Base-by-base conservation (phyloP, 2,888 invertebrate species). In the Leucoptera coffeella region DNA sequence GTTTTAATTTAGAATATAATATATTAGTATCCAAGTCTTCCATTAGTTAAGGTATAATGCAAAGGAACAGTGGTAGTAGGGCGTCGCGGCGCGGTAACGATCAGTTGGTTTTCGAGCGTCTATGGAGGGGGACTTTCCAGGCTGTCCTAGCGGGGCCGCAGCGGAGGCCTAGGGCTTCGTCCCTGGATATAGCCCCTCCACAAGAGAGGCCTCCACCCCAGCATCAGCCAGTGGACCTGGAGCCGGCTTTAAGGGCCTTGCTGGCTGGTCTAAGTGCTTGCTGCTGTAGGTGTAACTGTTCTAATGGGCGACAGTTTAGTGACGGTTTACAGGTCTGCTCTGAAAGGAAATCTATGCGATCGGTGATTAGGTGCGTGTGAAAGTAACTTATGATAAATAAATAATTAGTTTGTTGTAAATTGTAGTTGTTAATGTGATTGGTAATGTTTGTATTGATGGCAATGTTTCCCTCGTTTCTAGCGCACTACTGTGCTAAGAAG, bases 51-150 rank as follows among this genome's bases (percentile, higher is more conserved):
- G 49, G 51, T 46, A 41, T 38, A 15, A 65, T 65, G 67, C 57
- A 60, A 45, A 52, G 62, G 22, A 20, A 27, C 15, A 38, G 40
- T 39, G 39, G 35, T 45, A 62, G 61, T 36, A 60, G 60, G 50
- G 71, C 51, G 44, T 43, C 59, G 60, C 60, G 59, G 39, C 59
- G 62, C 56, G 55, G 57, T 34, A 76, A 78, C 40, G 77, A 81
- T 39, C 69, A 80, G 32, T 65, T 78, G 19, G 77, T 83, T 29
- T 84, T 85, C 50, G 83, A 84, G 41, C 65, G 82, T 12, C 61
- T 84, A 27, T 84, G 84, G 84, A 74, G 80, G 22, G 82, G 82
- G 29, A 76, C 77, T 22, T 77, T 78, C 42, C 69, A 67, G 41
- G 60, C 69, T 29, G 71, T 71, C 32, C 41, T 67, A 11, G 60